Evolutionary conservation across 1,140 invertebrate genomes (phyloP), one percentile per base, ranked within the genome.

Genomic region (Trichonephila clavipes): DNA sequence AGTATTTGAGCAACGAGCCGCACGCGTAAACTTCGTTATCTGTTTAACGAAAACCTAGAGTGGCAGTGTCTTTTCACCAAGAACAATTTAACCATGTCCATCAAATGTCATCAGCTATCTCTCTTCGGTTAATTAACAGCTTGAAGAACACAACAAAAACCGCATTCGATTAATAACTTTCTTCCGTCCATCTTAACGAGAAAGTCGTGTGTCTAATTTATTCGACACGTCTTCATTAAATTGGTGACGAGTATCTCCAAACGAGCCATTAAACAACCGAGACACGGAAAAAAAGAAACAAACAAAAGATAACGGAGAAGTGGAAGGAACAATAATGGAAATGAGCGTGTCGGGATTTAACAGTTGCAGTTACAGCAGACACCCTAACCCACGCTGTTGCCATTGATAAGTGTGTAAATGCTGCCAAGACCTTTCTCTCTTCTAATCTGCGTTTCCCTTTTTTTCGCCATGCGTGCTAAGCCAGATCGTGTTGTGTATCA

Each of bases 401-500:
- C 58, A 59, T 28, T 61, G 59, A 34, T 62, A 59, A 61, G 59
- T 62, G 58, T 87, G 58, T 62, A 62, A 87, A 87, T 59, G 85
- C 59, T 61, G 85, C 85, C 85, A 40, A 61, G 58, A 61, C 28
- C 59, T 61, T 85, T 69, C 62, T 40, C 16, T 69, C 19, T 5
- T 59, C 44, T 59, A 28, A 61, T 61, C n/a, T 81, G 19, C 12
- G 18, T 82, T 58, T 90, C 44, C 66, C 44, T 28, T 34, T 40
- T 88, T 72, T 19, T 69, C 19, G 69, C 14, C 72, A 14, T 83
- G 21, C 89, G 88, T 90, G 88, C 90, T 59, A 28, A 83, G 10
- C 77, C n/a, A 91, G 81, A 91, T 91, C 90, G 77, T 91, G 90
- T 85, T 91, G 90, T 91, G 24, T 91, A 91, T 85, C 81, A 91